Percentiles rank a stretch among this genome's conserved stretches.
Evolutionary conservation across 2,797 vertebrate genomes (phyloP).

Genomic region (Cossypha dichroa): DNA sequence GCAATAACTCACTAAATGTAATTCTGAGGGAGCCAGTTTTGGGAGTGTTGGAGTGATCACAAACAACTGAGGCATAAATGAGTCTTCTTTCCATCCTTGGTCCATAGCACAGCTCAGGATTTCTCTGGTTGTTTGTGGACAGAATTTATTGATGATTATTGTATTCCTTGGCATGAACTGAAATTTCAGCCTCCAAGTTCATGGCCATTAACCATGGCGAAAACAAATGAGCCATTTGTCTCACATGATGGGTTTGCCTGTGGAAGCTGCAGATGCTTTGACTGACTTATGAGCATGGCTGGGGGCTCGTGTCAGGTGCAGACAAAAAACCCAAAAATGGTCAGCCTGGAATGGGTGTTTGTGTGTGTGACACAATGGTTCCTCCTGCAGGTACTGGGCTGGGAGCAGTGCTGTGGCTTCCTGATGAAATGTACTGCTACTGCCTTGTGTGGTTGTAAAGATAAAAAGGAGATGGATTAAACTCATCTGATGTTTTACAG

Average conservation of each 20-base stretch:
- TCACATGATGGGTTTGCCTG: not conserved
- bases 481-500: accelerated
- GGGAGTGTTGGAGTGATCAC: not conserved
- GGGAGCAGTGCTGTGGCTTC: not conserved
- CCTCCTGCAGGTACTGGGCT: not conserved
- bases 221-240: not conserved
- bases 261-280: not conserved
- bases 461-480: not conserved
- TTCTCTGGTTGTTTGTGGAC: not conserved
- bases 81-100: not conserved
- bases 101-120: not conserved
- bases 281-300: not conserved
- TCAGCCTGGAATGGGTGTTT: not conserved
- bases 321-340: not conserved
- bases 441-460: not conserved
- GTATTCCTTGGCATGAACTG: not conserved
- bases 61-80: not conserved
- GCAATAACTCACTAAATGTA: not conserved
- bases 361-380: not conserved
- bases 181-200: not conserved
- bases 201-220: not conserved
- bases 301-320: not conserved
- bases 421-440: not conserved
- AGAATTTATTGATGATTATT: not conserved
- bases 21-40: not conserved